A percentile compares a stretch with the other conserved stretches of the same genome.
Evolutionary conservation across 2,797 vertebrate species (phyloP).

Genomic region (Phoeniculus purpureus): DNA sequence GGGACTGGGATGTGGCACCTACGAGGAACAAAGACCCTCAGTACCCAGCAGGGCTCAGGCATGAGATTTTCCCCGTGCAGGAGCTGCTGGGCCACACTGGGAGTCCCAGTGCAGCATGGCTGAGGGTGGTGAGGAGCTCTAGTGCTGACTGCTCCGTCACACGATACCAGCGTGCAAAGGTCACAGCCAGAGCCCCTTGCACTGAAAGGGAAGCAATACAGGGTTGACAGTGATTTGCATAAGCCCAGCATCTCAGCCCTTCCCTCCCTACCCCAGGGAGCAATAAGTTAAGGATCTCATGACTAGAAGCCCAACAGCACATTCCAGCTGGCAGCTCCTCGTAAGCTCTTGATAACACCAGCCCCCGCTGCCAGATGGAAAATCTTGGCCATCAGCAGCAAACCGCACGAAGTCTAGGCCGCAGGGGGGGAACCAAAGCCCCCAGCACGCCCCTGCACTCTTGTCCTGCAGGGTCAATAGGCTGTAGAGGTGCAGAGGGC

Average conservation of each 20-base stretch:
- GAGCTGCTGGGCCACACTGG: not conserved
- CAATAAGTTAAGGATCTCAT: constrained; percentile 10
- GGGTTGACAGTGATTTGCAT: constrained; percentile 1
- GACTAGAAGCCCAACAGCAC: constrained; percentile 33
- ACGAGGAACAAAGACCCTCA: constrained; percentile 4
- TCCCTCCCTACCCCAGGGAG: constrained; percentile 11
- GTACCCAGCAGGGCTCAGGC: not conserved
- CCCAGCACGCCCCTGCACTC: not conserved
- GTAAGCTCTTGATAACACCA: not conserved
- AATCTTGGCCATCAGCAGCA: not conserved
- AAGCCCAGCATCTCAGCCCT: not conserved
- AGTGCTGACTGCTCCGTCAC: fast-evolving
- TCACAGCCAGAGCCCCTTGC: not conserved
- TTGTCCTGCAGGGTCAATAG: not conserved
- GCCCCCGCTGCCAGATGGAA: constrained; percentile 45
- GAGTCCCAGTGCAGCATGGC: not conserved
- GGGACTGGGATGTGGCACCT: constrained; percentile 87
- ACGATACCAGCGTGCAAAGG: not conserved
- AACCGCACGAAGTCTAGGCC: not conserved
- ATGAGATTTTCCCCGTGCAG: not conserved
- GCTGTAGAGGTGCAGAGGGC: not conserved
- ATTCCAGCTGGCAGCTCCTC: constrained; percentile 56
- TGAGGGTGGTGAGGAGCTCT: fast-evolving
- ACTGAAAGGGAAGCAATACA: not conserved
- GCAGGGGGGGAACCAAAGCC: fast-evolving